Evolutionary conservation across 1,140 invertebrate genomes (phyloP).

Genomic region (Drosophila azteca): DNA sequence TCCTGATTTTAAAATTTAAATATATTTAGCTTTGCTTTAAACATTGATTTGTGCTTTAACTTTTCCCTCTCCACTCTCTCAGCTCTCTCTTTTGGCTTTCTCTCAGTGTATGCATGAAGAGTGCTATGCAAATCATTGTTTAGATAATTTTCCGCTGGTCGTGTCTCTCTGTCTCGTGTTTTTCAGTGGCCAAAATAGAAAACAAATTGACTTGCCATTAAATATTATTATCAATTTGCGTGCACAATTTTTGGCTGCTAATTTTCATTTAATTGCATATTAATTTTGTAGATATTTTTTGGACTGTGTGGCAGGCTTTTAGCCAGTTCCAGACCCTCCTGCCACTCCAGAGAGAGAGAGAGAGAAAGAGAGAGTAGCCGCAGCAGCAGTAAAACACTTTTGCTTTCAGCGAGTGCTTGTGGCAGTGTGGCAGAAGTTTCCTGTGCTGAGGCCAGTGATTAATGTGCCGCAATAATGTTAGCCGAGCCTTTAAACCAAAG

Average conservation of each 20-base stretch:
- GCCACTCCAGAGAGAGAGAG: constrained; percentile 40
- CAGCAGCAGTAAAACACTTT: constrained; percentile 70
- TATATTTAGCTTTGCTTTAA: no score
- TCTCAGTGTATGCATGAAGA: no score
- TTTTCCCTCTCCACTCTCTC: no score
- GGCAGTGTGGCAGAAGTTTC: constrained; percentile 46
- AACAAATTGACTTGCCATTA: constrained; percentile 75
- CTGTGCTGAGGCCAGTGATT: constrained; percentile 63
- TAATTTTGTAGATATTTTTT: constrained; percentile 58
- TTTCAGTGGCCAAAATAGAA: constrained; percentile 17
- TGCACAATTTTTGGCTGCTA: constrained; percentile 52
- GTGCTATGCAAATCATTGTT: constrained; percentile 40
- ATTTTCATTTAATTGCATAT: constrained; percentile 76
- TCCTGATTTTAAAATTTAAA: no score
- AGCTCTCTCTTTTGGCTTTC: no score
- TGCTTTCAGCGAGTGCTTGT: constrained; percentile 51
- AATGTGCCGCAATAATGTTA: constrained; percentile 76
- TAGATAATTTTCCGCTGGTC: constrained; percentile 8
- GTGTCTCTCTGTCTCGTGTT: constrained; percentile 4
- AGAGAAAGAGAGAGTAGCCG: constrained; percentile 27
- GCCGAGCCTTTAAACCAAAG: constrained; percentile 65
- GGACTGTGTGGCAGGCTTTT: constrained; percentile 59
- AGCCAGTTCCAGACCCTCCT: no score
- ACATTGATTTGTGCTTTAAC: no score
- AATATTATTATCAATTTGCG: constrained; percentile 77